These are phyloP conservation scores for Heterodera filipjevi DNA, from an alignment of 2,888 invertebrate genomes.

Conservation along the genomic window DNA sequence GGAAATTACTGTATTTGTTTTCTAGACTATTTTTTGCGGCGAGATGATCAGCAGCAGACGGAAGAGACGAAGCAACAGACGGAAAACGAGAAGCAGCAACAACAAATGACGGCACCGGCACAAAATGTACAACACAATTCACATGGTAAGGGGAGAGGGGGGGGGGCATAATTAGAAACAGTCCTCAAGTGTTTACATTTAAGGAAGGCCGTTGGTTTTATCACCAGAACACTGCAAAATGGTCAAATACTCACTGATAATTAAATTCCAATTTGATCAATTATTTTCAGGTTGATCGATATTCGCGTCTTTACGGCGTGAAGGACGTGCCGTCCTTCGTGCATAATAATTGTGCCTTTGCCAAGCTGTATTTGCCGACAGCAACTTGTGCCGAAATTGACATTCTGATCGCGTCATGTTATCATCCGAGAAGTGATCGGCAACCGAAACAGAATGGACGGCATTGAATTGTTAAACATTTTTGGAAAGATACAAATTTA, in stretches of 20 bases:
- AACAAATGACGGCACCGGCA: background rate
- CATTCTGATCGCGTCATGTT: slow-evolving; percentile 60
- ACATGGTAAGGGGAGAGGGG: background rate
- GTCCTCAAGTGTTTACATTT: background rate
- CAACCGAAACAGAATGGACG: too few relatives aligned
- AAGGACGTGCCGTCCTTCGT: too few relatives aligned
- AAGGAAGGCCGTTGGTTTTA: too few relatives aligned
- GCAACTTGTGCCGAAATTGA: slow-evolving; percentile 63
- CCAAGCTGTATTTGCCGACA: slow-evolving; percentile 62
- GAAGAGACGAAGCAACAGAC: background rate
- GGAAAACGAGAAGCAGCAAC: background rate
- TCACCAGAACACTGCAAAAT: too few relatives aligned
- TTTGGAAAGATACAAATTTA: background rate
- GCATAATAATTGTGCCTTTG: slow-evolving; percentile 57
- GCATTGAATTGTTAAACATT: background rate
- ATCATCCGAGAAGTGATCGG: slow-evolving; percentile 26
- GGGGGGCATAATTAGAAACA: background rate
- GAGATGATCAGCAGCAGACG: too few relatives aligned
- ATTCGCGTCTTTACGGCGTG: too few relatives aligned
- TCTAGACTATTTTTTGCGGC: too few relatives aligned
- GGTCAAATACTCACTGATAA: too few relatives aligned
- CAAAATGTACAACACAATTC: background rate
- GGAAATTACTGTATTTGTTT: too few relatives aligned
- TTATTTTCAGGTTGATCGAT: too few relatives aligned
- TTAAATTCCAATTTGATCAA: too few relatives aligned